Evolutionary conservation across 1,140 invertebrate species (phyloP).

Genomic region (Steinernema feltiae): DNA sequence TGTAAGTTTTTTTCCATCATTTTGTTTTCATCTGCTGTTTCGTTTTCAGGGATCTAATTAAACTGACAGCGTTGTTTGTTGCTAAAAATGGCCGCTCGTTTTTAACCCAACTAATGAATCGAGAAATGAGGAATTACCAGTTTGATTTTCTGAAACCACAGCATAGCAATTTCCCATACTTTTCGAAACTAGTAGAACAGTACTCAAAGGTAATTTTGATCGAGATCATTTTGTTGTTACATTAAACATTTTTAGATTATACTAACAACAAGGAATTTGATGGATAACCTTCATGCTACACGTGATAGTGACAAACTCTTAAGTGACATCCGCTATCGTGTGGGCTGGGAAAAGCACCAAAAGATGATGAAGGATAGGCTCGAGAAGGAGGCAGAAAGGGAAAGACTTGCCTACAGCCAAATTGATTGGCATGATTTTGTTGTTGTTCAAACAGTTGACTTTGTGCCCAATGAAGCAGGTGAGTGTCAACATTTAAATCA

Average conservation of each 20-base stretch:
- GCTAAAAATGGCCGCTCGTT: conserved; percentile 96
- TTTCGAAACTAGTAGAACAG: conserved; percentile 93
- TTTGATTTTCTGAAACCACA: conserved; percentile 98
- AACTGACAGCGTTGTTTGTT: conserved; percentile 95
- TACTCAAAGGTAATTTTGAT: conserved; percentile 76
- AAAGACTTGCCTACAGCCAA: conserved; percentile 89
- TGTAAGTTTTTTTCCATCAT: conserved; percentile 65
- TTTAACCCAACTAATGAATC: conserved; percentile 93
- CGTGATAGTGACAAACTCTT: conserved; percentile 64
- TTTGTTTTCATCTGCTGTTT: not conserved
- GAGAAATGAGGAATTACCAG: conserved; percentile 94
- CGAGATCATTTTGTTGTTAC: conserved; percentile 66
- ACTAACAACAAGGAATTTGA: conserved; percentile 43
- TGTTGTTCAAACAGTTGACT: conserved; percentile 98
- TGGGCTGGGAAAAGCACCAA: conserved; percentile 91
- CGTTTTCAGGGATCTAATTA: conserved; percentile 81
- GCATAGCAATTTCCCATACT: conserved; percentile 96
- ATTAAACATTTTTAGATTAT: conserved; percentile 72
- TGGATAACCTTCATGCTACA: conserved; percentile 39
- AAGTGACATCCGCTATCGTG: conserved; percentile 83
- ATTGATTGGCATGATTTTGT: conserved; percentile 99
- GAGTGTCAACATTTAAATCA: conserved; percentile 59
- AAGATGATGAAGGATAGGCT: conserved; percentile 67
- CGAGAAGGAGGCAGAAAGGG: conserved; percentile 83
- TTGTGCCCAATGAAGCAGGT: conserved; percentile 88